phyloP scores from a whole-genome alignment of 2,888 invertebrate genomes.

The Selenia dentaria region DNA sequence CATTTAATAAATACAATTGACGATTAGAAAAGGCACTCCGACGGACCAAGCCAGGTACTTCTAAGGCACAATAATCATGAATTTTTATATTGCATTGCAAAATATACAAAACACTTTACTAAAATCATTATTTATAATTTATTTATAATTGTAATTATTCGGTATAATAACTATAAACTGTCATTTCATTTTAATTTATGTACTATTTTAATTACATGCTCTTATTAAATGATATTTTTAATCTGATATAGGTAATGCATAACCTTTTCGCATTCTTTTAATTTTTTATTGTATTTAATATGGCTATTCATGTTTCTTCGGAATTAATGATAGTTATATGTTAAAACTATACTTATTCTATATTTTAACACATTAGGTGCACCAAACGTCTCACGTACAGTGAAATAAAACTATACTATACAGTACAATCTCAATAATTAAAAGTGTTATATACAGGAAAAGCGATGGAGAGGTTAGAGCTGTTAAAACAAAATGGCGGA shows the following conservation, averaged over 20 bases:
- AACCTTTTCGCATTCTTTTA: conserved; percentile 12
- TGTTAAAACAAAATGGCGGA: conserved; percentile 45
- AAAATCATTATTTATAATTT: conserved; percentile 10
- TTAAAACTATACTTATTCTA: conserved; percentile 35
- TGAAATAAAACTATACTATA: conserved; percentile 26
- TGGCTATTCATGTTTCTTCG: conserved; percentile 27
- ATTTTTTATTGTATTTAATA: conserved; percentile 20
- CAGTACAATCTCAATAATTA: conserved; percentile 46
- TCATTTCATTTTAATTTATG: no score
- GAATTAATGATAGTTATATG: conserved; percentile 22
- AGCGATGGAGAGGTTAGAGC: conserved; percentile 55
- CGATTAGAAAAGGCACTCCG: conserved; percentile 32
- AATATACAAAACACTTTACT: conserved; percentile 9
- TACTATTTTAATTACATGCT: no score
- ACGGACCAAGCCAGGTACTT: conserved; percentile 20
- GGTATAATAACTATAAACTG: not conserved
- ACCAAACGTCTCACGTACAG: conserved; percentile 40
- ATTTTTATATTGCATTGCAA: conserved; percentile 6
- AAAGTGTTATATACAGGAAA: conserved; percentile 60
- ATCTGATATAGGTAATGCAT: conserved; percentile 12
- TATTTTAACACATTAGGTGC: conserved; percentile 37
- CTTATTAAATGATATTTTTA: not conserved
- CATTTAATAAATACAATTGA: conserved; percentile 26
- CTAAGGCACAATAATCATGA: conserved; percentile 19
- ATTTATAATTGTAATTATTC: not conserved